Evolutionary conservation across 2,113 vertebrate species (phyloP), one percentile per base, ranked within the genome.

Genomic region (Mystacornis crossleyi): DNA sequence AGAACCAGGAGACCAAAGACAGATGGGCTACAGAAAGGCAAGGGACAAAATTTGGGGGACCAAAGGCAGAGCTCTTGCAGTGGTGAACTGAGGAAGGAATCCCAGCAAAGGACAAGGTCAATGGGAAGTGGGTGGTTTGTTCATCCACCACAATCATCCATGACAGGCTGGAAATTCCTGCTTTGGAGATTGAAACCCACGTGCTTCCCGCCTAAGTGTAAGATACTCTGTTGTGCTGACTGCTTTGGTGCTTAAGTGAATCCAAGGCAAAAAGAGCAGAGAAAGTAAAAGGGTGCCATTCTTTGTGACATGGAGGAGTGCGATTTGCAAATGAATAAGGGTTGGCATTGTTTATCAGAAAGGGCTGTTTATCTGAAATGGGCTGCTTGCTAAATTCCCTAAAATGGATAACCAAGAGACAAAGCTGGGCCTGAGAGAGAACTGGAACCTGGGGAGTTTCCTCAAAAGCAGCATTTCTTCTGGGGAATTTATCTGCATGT

Each of bases 401-500:
- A 31, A 48, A 86, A 89, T 17, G 34, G 17, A 43, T 60, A 94
- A 84, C 67, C 48, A 62, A 51, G 91, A 96, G 93, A 90, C 50
- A 82, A 94, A 96, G 69, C 43, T 42, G 61, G 77, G 54, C 62
- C 79, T 62, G 66, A 60, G 70, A 95, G 45, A 87, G 83, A 69
- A 50, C 45, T 45, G 75, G 69, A 94, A 86, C 31, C 48, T 85
- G 33, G 79, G 93, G 55, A 88, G 42, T 72, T 95, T 67, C 80
- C 74, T 93, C 62, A 55, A 96, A 85, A 72, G 51, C 64, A 71
- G 50, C 34, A 55, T 96, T 95, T 93, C 62, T 94, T 95, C 69
- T 70, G 92, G 92, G 93, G 62, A 91, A 94, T 91, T 95, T 48
- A 95, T 91, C 65, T 97, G 65, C 47, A 36, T 89, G 69, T 90